A percentile compares a stretch with the other conserved stretches of the same genome.
Evolutionary conservation across 2,797 vertebrate genomes (phyloP).

Genomic region (Oryzias dopingdopingensis): DNA sequence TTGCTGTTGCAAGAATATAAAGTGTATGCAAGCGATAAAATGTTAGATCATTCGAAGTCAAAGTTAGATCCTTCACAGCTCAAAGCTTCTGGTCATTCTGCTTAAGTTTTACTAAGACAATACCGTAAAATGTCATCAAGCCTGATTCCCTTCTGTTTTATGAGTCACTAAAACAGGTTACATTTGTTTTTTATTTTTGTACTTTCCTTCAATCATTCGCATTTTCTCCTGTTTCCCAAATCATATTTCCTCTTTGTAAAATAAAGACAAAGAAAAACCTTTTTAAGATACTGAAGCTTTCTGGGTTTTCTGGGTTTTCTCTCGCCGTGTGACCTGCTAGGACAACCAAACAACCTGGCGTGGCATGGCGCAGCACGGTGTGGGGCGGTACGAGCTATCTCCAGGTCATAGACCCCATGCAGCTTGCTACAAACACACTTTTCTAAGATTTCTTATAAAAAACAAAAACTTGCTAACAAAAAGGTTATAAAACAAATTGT

Average conservation of each 20-base stretch:
- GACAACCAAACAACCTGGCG: conserved; percentile 17
- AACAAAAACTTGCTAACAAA: conserved; percentile 44
- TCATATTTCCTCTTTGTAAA: neutral
- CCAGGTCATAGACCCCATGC: neutral
- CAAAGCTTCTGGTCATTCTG: too few relatives aligned
- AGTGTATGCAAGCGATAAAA: too few relatives aligned
- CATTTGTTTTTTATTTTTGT: neutral
- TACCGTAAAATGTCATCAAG: neutral
- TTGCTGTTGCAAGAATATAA: too few relatives aligned
- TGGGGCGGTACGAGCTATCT: neutral
- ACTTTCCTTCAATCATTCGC: conserved; percentile 8
- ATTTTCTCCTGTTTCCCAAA: conserved; percentile 49
- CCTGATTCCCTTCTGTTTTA: neutral
- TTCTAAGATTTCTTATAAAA: conserved; percentile 58
- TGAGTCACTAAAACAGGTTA: too few relatives aligned
- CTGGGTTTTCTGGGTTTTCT: conserved; percentile 1
- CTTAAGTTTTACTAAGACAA: too few relatives aligned
- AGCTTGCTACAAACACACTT: conserved; percentile 6
- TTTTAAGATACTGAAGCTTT: conserved; percentile 4
- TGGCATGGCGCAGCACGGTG: neutral
- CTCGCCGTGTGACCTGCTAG: conserved; percentile 16
- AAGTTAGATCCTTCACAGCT: too few relatives aligned
- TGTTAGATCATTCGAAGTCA: too few relatives aligned
- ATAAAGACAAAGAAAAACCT: neutral
- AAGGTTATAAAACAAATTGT: neutral